Evolutionary conservation across 2,888 invertebrate genomes (phyloP).

Genomic region (Buathra laborator): DNA sequence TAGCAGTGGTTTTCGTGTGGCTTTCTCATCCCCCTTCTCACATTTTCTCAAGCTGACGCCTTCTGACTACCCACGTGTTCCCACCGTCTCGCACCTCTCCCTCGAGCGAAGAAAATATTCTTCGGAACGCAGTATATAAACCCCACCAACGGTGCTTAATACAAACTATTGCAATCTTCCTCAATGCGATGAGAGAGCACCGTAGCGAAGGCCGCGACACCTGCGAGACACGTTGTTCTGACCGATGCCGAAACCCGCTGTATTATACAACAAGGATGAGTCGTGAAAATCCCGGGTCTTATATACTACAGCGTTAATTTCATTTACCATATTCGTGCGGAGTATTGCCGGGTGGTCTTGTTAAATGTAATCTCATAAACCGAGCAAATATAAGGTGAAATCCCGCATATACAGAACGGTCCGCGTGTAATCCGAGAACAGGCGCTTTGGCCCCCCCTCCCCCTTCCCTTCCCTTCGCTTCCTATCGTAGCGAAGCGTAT

Average conservation of each 20-base stretch:
- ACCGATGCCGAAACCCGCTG: background rate
- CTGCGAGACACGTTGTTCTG: background rate
- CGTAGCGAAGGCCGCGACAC: background rate
- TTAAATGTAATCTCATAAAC: conserved; percentile 37
- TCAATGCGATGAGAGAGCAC: background rate
- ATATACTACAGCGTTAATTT: conserved; percentile 8
- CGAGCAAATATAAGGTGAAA: conserved; percentile 3
- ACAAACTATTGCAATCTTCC: conserved; percentile 59
- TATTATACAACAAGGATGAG: background rate
- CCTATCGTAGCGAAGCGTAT: conserved; percentile 1
- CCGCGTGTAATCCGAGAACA: conserved; percentile 26
- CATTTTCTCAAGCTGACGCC: conserved; percentile 5
- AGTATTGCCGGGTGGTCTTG: background rate
- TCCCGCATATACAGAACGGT: background rate
- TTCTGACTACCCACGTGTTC: background rate
- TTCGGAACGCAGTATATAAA: conserved; percentile 66
- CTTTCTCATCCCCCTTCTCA: conserved; percentile 33
- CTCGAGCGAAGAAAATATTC: conserved; percentile 64
- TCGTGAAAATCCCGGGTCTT: conserved; percentile 3
- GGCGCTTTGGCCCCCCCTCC: background rate
- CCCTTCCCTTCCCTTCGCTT: background rate
- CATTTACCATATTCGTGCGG: background rate
- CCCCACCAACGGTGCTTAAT: conserved; percentile 48
- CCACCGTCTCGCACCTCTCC: background rate
- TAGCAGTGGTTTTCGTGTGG: conserved; percentile 54